Evolutionary conservation across 2,113 vertebrate genomes (phyloP), one percentile per base, ranked within the genome.

Genomic region (Gracilinanus agilis): DNA sequence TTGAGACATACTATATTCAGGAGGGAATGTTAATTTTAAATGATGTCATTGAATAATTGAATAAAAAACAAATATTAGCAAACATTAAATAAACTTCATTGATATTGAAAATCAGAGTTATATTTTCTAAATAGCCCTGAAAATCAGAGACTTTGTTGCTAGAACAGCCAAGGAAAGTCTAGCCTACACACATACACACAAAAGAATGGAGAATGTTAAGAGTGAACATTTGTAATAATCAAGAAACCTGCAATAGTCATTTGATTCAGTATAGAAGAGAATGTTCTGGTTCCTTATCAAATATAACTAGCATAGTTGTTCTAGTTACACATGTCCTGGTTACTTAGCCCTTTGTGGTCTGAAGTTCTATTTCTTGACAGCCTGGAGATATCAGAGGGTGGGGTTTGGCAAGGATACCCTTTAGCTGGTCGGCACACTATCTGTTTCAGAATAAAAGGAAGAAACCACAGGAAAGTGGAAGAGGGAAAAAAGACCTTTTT

Each of bases 371-470:
- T 89, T 21, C 49, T 95, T 89, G 27, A 90, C 21, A 29, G 2
- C 27, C 24, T 16, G 89, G 27, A 54, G 75, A 49, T 53, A 53
- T 49, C 24, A 16, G 0, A 34, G 67, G 93, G 44, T 9, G 12
- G 49, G 53, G 53, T 40, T 44, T 88, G 61, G 53, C 95, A 53
- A 44, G 93, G 95, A 97, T 90, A 95, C 0, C 25, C 95, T 89
- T 40, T 55, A 95, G 54, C 91, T 97, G 92, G 40, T 90, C 96
- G 90, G 24, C 94, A 91, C 21, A 56, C 96, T 97, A 93, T 96
- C 95, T 96, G 94, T 97, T 54, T 91, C 92, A 95, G 92, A 96
- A 75, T 90, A 93, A 91, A 97, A 97, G 94, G 54, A 9, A 24
- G 95, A 91, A 91, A 92, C 90, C 92, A 93, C 95, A 97, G 89